Evolutionary conservation across 2,797 vertebrate species (phyloP), one percentile per base, ranked within the genome.

Genomic region (Propithecus perrieri): DNA sequence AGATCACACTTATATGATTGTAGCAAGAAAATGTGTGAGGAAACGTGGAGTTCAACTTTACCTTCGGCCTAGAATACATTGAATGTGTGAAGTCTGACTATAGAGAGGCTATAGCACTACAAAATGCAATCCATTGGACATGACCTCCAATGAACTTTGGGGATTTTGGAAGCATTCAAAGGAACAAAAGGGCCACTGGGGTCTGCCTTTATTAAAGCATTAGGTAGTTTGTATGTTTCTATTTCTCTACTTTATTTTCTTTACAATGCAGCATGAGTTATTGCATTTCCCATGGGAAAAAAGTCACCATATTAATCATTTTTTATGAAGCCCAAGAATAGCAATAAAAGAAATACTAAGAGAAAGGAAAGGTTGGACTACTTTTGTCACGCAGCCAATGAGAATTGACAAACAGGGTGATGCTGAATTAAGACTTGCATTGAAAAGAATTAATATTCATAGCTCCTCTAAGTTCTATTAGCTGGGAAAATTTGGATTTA

Each of bases 141-240:
- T 90, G 96, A 96, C 65, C 76, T 85, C 30, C 57, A 28, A 17
- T 14, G 85, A 96, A 85, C 89, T 79, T 84, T 8, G 48, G 59
- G 89, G 71, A 83, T 50, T 79, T 80, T 28, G 38, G 78, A 94
- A 71, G 9, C 17, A 46, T 59, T 96, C 61, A 92, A 87, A 72
- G 57, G 20, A 92, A 43, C 30, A 71, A 61, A 72, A 92, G 30
- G 38, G 28, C 41, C 50, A 57, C 26, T 35, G 14, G 22, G 38
- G 41, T 93, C 35, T 95, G 86, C 50, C 81, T 95, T 89, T 91
- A 94, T 95, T 94, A 97, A 84, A 92, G 48, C 18, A 87, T 80
- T 86, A 41, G 53, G 8, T 85, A 53, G 53, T 94, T 65, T 78
- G 41, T 91, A 17, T 84, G 71, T 78, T 96, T 97, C 38, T n/a